A percentile compares a stretch with the other conserved stretches of the same genome.
Evolutionary conservation across 1,140 invertebrate species (phyloP).

Genomic region (Arctopsyche grandis): DNA sequence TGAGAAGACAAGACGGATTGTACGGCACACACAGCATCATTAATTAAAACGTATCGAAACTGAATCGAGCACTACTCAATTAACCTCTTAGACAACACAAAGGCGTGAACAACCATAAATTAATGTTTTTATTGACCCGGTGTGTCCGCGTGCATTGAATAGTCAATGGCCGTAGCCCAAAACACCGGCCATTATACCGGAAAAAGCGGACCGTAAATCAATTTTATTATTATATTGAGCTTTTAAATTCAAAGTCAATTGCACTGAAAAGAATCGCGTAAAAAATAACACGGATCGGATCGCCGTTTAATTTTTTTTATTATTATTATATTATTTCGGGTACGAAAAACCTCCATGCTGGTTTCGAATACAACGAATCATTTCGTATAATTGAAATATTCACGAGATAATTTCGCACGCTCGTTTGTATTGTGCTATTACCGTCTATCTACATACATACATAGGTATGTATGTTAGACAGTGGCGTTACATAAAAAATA

Average conservation of each 20-base stretch:
- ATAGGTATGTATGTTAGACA: no score
- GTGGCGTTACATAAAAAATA: no score
- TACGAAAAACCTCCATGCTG: no score
- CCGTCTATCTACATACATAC: no score
- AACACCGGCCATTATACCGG: constrained; percentile 6
- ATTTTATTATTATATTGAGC: constrained; percentile 39
- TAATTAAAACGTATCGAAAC: constrained; percentile 39
- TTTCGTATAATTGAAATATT: no score
- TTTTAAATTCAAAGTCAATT: constrained; percentile 35
- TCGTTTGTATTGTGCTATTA: no score
- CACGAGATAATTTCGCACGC: no score
- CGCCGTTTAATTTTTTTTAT: no score
- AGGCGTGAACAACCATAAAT: constrained; percentile 41
- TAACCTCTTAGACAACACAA: constrained; percentile 36
- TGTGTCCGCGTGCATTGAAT: not conserved
- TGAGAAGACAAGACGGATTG: not conserved
- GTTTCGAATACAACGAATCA: no score
- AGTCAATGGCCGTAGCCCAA: not conserved
- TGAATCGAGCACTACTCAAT: constrained; percentile 21
- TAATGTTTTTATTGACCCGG: constrained; percentile 33
- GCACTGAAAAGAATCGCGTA: not conserved
- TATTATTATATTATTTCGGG: no score
- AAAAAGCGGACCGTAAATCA: constrained; percentile 39
- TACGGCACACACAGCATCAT: not conserved
- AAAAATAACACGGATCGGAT: not conserved